These are phyloP conservation scores for Dipodomys stephensi DNA, from an alignment of 2,113 vertebrate species.

Conservation along the genomic window DNA sequence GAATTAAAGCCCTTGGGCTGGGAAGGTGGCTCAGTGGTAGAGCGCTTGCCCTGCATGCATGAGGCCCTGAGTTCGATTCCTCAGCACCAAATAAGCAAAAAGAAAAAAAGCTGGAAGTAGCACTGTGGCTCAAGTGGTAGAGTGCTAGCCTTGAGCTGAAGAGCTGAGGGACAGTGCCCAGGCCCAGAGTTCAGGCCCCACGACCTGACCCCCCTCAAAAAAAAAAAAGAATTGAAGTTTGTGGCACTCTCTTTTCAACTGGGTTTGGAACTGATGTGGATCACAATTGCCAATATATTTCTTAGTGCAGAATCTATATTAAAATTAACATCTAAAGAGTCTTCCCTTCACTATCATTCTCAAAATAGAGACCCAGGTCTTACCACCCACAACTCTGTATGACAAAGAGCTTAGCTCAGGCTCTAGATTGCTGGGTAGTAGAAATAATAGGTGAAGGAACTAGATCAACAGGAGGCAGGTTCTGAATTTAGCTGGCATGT, in stretches of 20 bases:
- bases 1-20: not conserved
- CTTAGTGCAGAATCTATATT: not conserved
- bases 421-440: not conserved
- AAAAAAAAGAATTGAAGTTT: no score
- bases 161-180: no score
- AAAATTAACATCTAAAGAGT: constrained; percentile 20
- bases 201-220: no score
- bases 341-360: constrained; percentile 36
- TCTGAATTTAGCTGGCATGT: constrained; percentile 41
- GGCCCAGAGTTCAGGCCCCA: no score
- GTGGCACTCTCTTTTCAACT: constrained; percentile 9
- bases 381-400: constrained; percentile 1
- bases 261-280: not conserved
- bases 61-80: no score
- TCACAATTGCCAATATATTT: constrained; percentile 17
- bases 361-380: constrained; percentile 48
- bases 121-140: no score
- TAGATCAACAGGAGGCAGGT: constrained; percentile 23
- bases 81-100: no score
- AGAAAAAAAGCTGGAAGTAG: no score
- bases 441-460: constrained; percentile 46
- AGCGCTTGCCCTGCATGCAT: no score
- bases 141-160: no score
- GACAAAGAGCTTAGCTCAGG: not conserved
- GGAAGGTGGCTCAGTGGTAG: no score